Percentiles rank a stretch among this genome's conserved stretches.
Evolutionary conservation across 2,888 invertebrate genomes (phyloP).

Genomic region (Cosmia pyralina): DNA sequence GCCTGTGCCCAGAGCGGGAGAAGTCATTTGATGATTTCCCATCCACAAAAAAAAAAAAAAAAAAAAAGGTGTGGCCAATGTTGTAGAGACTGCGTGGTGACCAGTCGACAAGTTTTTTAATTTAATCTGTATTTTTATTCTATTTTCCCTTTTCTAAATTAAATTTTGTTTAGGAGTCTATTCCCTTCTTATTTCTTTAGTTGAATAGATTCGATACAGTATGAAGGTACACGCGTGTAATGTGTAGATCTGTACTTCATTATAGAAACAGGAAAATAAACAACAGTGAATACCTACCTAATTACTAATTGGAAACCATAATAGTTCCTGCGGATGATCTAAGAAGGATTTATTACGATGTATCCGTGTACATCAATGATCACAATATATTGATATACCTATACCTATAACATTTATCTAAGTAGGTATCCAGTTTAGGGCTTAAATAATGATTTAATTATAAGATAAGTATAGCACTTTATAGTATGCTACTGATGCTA

Average conservation of each 20-base stretch:
- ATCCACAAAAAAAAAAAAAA: no score
- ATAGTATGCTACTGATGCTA: neutral
- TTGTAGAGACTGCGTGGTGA: no score
- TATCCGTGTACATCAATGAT: neutral
- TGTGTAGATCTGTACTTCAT: neutral
- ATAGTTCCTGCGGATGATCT: neutral
- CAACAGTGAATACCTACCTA: neutral
- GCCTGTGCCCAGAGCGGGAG: no score
- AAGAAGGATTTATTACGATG: neutral
- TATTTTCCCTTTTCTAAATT: no score
- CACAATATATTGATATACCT: neutral
- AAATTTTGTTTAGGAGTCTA: no score
- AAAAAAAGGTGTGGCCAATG: no score
- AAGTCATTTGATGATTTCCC: no score
- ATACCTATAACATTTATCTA: neutral
- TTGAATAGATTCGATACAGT: no score
- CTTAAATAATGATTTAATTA: neutral
- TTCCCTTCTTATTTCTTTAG: no score
- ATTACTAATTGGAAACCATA: neutral
- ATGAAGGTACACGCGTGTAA: no score
- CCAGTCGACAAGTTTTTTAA: no score
- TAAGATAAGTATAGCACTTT: neutral
- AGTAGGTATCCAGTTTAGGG: neutral
- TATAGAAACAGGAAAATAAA: slow-evolving; percentile 27
- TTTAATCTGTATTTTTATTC: no score